These are phyloP conservation scores for Sinonovacula constricta DNA, from an alignment of 1,140 invertebrate genomes.

Conservation along the genomic window DNA sequence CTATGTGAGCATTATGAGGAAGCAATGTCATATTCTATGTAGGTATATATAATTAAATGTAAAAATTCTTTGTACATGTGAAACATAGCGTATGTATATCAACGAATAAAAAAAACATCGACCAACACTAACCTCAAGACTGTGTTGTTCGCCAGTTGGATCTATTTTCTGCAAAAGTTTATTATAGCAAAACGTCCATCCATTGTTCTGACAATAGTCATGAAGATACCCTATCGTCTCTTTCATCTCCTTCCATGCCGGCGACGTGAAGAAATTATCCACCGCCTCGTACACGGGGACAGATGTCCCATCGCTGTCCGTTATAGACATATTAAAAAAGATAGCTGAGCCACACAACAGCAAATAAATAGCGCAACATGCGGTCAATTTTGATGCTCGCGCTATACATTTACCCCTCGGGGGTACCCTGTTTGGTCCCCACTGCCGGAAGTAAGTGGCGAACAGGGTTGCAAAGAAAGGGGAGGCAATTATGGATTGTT, in stretches of 20 bases:
- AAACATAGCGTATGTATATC: neutral
- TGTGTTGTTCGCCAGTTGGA: conserved; percentile 92
- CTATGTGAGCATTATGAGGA: too few species aligned
- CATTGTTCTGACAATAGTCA: conserved; percentile 86
- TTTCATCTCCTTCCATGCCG: conserved; percentile 87
- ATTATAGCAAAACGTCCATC: conserved; percentile 89
- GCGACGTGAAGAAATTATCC: conserved; percentile 93
- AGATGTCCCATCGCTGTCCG: conserved; percentile 91
- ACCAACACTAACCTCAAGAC: conserved; percentile 85
- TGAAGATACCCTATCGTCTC: conserved; percentile 87
- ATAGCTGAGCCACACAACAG: conserved; percentile 88
- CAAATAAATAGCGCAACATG: conserved; percentile 85
- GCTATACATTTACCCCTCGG: conserved; percentile 80
- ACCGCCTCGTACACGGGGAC: conserved; percentile 90
- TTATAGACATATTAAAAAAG: conserved; percentile 93
- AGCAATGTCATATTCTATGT: neutral
- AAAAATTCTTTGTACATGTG: neutral
- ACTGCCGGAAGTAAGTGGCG: conserved; percentile 58
- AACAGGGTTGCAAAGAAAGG: conserved; percentile 52
- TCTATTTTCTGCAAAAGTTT: conserved; percentile 91
- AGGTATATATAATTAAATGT: neutral
- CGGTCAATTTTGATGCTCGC: conserved; percentile 79
- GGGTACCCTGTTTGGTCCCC: conserved; percentile 61
- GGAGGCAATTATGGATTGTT: conserved; percentile 16
- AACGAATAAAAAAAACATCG: neutral